A percentile compares a stretch with the other conserved stretches of the same genome.
These are phyloP conservation scores for Rhizoglyphus robini DNA, from an alignment of 1,140 invertebrate genomes.

Conservation along the genomic window DNA sequence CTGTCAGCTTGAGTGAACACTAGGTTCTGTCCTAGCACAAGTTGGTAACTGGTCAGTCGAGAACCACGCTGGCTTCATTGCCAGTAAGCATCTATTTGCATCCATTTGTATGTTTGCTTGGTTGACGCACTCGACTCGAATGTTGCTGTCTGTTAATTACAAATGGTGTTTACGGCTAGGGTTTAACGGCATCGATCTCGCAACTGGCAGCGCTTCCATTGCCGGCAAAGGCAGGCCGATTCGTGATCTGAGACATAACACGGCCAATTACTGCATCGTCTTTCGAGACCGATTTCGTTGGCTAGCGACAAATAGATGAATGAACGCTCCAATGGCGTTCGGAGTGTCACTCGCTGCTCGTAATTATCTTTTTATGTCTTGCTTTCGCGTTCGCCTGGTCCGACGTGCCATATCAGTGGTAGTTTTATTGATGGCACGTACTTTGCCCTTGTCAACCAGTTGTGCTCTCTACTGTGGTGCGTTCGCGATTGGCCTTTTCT, in stretches of 20 bases:
- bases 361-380: conserved; percentile 4
- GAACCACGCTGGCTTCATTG: too few relatives aligned
- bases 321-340: background rate
- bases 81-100: too few relatives aligned
- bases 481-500: too few relatives aligned
- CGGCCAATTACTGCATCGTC: conserved; percentile 4
- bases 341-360: background rate
- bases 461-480: background rate
- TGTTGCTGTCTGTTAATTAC: background rate
- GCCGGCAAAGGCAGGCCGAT: background rate
- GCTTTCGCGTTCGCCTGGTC: background rate
- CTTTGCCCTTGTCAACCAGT: conserved; percentile 2
- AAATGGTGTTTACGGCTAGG: background rate
- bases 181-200: conserved; percentile 3
- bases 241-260: conserved; percentile 5
- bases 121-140: background rate
- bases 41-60: too few relatives aligned
- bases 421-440: conserved; percentile 8
- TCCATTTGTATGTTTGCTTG: background rate
- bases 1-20: too few relatives aligned
- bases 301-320: background rate
- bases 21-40: background rate
- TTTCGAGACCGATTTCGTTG: background rate
- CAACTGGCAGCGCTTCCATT: background rate
- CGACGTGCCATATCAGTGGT: background rate